Evolutionary conservation across 1,140 invertebrate species (phyloP), one percentile per base, ranked within the genome.

Genomic region (Drosophila suzukii): DNA sequence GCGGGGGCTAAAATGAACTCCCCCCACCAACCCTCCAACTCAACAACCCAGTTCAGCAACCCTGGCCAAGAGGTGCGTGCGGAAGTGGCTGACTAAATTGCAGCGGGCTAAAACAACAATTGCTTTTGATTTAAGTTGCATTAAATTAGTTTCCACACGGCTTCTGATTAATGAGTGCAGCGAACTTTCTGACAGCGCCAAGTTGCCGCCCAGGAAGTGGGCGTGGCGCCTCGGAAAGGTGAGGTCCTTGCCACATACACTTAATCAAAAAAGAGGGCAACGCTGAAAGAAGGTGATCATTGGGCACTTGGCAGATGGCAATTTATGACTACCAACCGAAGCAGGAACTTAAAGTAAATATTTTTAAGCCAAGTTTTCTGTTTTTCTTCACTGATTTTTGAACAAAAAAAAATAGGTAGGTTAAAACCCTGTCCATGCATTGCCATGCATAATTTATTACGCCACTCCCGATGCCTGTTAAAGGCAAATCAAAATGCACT

Each of bases 71-170:
- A 70, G 36, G 65, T 68, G 54, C 36, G 57, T 75, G 58, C 62
- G 82, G 78, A 86, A 88, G 79, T 74, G 62, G 32, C 75, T 80
- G 68, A 80, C 83, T 81, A 78, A 86, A 86, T 81, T 88, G 79
- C 60, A 70, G 72, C 63, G 47, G 60, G 44, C 54, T 54, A 27
- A 44, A 78, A 67, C 60, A 75, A 75, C 72, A 80, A 80, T 60
- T 73, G 66, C 76, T 61, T 77, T 85, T 81, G 71, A 83, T 77
- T 78, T 70, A 79, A 86, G 46, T 79, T 80, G 66, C 66, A 83
- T 83, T 75, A 83, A 83, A 83, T 86, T 75, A 76, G 75, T 78
- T 86, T 50, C 47, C 68, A 56, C 70, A 67, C 51, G 38, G 46
- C 27, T 47, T 8, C 56, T 75, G 82, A 81, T 71, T 81, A 75